These are phyloP conservation scores for Lepidotrigona ventralis DNA, from an alignment of 1,140 invertebrate genomes.

Conservation along the genomic window DNA sequence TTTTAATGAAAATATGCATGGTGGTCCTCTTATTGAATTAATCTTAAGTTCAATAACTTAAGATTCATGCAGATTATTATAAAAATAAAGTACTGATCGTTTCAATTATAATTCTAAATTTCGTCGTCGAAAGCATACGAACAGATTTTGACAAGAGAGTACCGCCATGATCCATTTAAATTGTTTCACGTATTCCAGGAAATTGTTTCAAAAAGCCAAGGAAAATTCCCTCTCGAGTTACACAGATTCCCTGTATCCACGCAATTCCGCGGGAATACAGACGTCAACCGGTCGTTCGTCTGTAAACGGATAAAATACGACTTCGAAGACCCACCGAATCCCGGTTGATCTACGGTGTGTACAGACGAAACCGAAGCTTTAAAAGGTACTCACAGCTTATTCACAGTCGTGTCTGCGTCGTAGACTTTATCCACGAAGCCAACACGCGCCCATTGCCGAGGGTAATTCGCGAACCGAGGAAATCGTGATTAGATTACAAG, in stretches of 20 bases:
- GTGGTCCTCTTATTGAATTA: background rate
- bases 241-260: background rate
- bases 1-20: background rate
- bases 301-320: slow-evolving; percentile 13
- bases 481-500: slow-evolving; percentile 49
- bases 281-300: slow-evolving; percentile 6
- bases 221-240: too few species aligned
- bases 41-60: too few species aligned
- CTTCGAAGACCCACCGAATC: background rate
- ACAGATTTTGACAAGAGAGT: too few species aligned
- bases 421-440: slow-evolving; percentile 18
- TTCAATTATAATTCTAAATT: too few species aligned
- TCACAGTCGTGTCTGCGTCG: background rate
- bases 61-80: too few species aligned
- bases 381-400: background rate
- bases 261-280: too few species aligned
- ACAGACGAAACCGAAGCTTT: slow-evolving; percentile 24
- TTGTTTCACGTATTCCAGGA: background rate
- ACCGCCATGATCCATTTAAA: background rate
- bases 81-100: too few species aligned
- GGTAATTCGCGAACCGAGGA: slow-evolving; percentile 13
- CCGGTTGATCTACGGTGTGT: background rate
- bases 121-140: too few species aligned
- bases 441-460: background rate
- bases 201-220: background rate